Evolutionary conservation across 53 echinoderm and acorn worm genomes (phyloP).

Genomic region (Glandiceps talaboti): DNA sequence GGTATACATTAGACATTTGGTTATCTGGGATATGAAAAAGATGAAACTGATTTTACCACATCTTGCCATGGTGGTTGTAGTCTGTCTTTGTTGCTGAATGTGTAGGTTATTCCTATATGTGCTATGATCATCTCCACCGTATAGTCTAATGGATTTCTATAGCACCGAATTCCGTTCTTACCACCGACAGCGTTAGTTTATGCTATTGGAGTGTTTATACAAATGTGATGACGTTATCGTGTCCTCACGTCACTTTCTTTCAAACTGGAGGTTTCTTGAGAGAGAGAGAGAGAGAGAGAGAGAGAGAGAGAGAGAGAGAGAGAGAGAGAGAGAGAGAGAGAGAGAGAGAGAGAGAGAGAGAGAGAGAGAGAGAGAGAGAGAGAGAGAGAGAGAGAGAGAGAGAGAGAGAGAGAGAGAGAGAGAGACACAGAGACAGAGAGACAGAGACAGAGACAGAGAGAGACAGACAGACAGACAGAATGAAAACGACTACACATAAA

Average conservation of each 20-base stretch:
- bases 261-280: not conserved
- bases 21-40: not conserved
- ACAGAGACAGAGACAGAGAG: not conserved
- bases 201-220: no score
- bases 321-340: not conserved
- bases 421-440: not conserved
- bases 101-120: not conserved
- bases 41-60: not conserved
- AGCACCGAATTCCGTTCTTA: no score
- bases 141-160: no score
- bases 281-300: constrained; percentile 5
- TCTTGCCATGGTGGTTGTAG: not conserved
- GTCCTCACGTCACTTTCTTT: no score
- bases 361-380: not conserved
- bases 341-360: not conserved
- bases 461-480: no score
- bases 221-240: no score
- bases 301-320: constrained; percentile 7
- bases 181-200: no score
- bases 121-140: no score
- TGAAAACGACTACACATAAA: constrained; percentile 9
- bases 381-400: no score
- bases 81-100: not conserved
- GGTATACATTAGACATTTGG: not conserved
- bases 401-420: no score